A percentile compares a stretch with the other conserved stretches of the same genome.
Evolutionary conservation across 2,113 vertebrate genomes (phyloP).

Genomic region (Apaloderma vittatum): DNA sequence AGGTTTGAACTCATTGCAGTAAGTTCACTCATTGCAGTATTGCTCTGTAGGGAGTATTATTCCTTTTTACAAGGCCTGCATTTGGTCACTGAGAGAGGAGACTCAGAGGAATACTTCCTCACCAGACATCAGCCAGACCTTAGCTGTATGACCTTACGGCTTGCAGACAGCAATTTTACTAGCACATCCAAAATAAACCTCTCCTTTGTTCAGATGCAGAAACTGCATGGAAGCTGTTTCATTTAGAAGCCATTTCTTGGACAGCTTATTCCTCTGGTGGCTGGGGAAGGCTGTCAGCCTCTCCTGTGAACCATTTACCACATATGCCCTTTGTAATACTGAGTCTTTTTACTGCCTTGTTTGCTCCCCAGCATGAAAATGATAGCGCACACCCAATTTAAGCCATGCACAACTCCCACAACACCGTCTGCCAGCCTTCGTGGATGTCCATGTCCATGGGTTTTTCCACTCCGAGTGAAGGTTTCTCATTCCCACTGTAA

Average conservation of each 20-base stretch:
- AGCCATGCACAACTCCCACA: not conserved
- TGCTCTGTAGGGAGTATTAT: slow-evolving; percentile 7
- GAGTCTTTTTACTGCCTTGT: not conserved
- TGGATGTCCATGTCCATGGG: not conserved
- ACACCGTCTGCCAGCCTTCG: not conserved
- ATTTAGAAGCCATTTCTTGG: slow-evolving; percentile 47
- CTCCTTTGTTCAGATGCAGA: slow-evolving; percentile 35
- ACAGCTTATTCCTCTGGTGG: slow-evolving; percentile 31
- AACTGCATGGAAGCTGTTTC: slow-evolving; percentile 45
- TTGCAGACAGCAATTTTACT: slow-evolving; percentile 39
- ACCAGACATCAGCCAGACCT: slow-evolving; percentile 56
- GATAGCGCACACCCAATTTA: not conserved
- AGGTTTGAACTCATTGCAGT: not conserved
- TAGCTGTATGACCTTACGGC: not conserved
- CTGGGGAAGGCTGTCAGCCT: slow-evolving; percentile 35
- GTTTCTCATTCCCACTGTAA: not conserved
- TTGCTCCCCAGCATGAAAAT: not conserved
- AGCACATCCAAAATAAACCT: slow-evolving; percentile 64
- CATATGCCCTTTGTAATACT: slow-evolving; percentile 21
- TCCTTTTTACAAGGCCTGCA: slow-evolving; percentile 26
- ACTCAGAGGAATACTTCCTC: slow-evolving; percentile 33
- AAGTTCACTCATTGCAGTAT: not conserved
- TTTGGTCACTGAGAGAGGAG: not conserved
- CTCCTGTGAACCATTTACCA: slow-evolving; percentile 34
- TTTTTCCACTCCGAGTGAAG: not conserved